Conservation (phyloP, 2,888 invertebrate species). For the Ichneumoninae sp. region DNA sequence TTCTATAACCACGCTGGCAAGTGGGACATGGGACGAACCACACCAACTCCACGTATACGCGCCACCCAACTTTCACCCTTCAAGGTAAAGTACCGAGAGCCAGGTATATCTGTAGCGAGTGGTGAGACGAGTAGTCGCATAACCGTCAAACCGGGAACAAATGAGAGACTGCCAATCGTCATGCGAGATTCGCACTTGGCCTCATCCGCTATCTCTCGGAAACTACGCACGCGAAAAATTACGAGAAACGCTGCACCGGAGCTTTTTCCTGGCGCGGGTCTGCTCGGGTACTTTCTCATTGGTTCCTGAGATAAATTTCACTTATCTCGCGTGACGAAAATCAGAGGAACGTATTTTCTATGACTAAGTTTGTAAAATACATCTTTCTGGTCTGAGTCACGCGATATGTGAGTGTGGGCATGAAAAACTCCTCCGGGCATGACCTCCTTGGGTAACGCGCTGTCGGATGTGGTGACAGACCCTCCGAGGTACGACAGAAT, state of each 20-base stretch:
- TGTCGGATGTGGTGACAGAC: neutral
- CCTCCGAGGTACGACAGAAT: neutral
- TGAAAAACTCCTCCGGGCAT: neutral
- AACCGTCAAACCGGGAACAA: slow-evolving; percentile 50
- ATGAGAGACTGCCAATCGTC: slow-evolving; percentile 52
- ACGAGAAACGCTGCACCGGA: neutral
- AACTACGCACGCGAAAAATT: neutral
- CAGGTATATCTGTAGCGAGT: slow-evolving; percentile 4
- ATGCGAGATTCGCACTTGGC: slow-evolving; percentile 40
- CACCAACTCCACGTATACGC: slow-evolving; percentile 6
- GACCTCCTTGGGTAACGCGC: neutral
- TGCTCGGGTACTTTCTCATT: neutral
- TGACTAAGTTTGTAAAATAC: neutral
- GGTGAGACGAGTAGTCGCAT: slow-evolving; percentile 3
- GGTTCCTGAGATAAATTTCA: neutral
- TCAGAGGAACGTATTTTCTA: neutral
- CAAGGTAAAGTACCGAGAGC: slow-evolving; percentile 20
- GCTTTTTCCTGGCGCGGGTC: neutral
- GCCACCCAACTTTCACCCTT: slow-evolving; percentile 43
- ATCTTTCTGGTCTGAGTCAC: neutral
- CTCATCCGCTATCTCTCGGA: slow-evolving; percentile 21
- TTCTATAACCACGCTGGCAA: slow-evolving; percentile 13
- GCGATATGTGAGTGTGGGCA: neutral
- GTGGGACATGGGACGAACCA: neutral
- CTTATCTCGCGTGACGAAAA: neutral